Evolutionary conservation across 2,113 vertebrate species (phyloP), one percentile per base, ranked within the genome.

Genomic region (Pavo muticus): DNA sequence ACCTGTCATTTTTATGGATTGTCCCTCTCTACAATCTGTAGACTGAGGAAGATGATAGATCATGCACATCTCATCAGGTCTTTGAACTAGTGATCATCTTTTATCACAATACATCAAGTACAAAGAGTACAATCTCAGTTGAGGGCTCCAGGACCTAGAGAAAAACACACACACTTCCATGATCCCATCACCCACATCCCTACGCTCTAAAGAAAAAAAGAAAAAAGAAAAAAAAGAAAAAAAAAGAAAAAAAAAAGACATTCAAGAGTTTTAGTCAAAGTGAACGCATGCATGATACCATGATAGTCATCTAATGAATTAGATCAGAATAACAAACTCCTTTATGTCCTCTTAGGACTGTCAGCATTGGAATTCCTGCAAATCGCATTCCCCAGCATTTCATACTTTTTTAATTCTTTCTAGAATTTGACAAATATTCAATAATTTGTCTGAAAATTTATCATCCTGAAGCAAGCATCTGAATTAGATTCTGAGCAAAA

Each of bases 271-370:
- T 20, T 19, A 72, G 45, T 18, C 8, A 78, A 88, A 94, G 48
- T 14, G 37, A 64, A 56, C 71, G 39, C 68, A 54, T 16, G 0
- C 68, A 50, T 14, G 0, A 0, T 37, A 68, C 20, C 19, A 7
- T 32, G 5, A 5, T 29, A 63, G 50, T 35, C 3, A 90, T 60
- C 63, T 59, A 50, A 68, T 56, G 24, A 42, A 80, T 60, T 1
- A 72, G 56, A 83, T 61, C 42, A 77, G 9, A 14, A 63, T 52
- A 10, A 32, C 6, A 72, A 85, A 67, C 3, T 54, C 84, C 5
- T 65, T 75, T 65, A 61, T 14, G 14, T 27, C 10, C 25, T 65
- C 72, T 67, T 27, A 61, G 37, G 15, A 83, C 11, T 54, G 37
- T 45, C n/a, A 79, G 60, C 57, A 30, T 61, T 59, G 37, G 4